Percentiles rank a stretch among this genome's conserved stretches.
Evolutionary conservation across 2,888 invertebrate species (phyloP).

Genomic region (Willowsia nigromaculata): DNA sequence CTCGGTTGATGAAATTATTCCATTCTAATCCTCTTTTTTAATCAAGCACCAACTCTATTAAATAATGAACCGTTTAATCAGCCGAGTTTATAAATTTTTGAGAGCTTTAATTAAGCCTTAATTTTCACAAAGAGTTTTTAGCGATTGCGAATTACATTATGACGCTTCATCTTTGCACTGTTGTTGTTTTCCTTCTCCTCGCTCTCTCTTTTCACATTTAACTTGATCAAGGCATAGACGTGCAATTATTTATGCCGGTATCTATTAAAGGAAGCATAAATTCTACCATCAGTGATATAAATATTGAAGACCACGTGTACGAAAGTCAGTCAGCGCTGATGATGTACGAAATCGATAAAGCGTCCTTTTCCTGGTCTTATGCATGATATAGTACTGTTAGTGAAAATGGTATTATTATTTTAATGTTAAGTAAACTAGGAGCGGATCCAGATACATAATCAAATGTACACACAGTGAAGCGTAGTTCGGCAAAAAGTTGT

Average conservation of each 20-base stretch:
- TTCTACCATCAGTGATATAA: neutral
- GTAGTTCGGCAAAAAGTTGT: conserved; percentile 30
- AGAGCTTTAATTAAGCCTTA: conserved; percentile 71
- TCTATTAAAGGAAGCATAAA: neutral
- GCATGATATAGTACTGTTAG: no score
- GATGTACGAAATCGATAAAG: no score
- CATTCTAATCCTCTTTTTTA: conserved; percentile 65
- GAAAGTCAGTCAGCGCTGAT: no score
- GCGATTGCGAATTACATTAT: conserved; percentile 56
- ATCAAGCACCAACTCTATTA: conserved; percentile 69
- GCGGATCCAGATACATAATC: no score
- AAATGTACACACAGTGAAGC: neutral
- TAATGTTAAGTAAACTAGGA: no score
- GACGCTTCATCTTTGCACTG: conserved; percentile 2
- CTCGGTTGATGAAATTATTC: conserved; percentile 59
- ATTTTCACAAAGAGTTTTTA: conserved; percentile 67
- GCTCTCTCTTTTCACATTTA: conserved; percentile 17
- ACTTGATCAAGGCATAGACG: neutral
- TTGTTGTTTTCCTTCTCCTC: neutral
- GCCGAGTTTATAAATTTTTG: conserved; percentile 70
- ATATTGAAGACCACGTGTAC: neutral
- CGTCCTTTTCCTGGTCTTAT: neutral
- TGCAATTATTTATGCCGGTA: neutral
- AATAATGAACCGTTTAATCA: conserved; percentile 73
- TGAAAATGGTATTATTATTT: no score